Base-by-base conservation (phyloP, 1,140 invertebrate genomes). In the Anastrepha ludens region DNA sequence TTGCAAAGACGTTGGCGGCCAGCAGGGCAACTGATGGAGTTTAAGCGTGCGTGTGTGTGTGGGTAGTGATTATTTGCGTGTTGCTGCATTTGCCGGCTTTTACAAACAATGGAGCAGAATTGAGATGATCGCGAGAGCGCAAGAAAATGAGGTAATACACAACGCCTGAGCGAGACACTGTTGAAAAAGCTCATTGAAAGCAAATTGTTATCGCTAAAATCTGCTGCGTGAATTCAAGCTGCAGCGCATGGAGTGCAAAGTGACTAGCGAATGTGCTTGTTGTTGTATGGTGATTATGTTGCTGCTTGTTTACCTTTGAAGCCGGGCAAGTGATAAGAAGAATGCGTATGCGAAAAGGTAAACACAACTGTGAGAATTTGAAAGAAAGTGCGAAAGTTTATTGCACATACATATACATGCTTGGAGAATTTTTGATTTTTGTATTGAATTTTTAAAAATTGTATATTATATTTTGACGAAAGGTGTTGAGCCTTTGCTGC, bases 291-390 rank as follows among this genome's bases (percentile, higher is more conserved):
- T 47, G 13, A 17, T 74, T 6, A 47, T 3, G 20, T n/a, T 55
- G 2, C n/a, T 20, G 74, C 13, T 81, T 81, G 74, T 81, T 81
- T 81, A 81, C 74, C 13, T 81, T 81, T 81, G 2, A 55, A 81
- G 47, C 74, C 8, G 44, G 3, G 47, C 17, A n/a, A 58, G 74
- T 81, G 74, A 81, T 81, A 81, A 81, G 74, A 81, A 15, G n/a
- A 5, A n/a, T 8, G 6, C 29, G 47, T 41, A 29, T 58, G n/a
- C 7, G 74, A 0, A 81, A 81, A 81, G 44, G n/a, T 81, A 81
- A 81, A 81, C 50, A 55, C 20, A 29, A 55, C 29, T 17, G 17
- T 55, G 7, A 11, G 3, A 81, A 29, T 5, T 13, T 41, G 74
- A 29, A 20, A 0, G 74, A 9, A 81, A 58, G 7, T n/a, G 8